Base-by-base conservation (phyloP, 2,113 vertebrate genomes). In the Formicarius rufipectus region DNA sequence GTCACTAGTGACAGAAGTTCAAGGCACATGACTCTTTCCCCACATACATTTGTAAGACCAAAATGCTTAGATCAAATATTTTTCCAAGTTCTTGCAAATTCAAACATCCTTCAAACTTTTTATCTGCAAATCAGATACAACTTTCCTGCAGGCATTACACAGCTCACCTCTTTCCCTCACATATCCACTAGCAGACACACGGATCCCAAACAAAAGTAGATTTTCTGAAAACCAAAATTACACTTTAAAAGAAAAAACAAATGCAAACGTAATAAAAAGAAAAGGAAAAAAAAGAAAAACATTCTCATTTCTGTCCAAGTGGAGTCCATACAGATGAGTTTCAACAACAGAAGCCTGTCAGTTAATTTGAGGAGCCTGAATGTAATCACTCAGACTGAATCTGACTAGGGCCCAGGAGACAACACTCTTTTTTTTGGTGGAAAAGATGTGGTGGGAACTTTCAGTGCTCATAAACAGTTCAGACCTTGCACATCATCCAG, bases 401-500 rank as follows among this genome's bases (percentile, higher is more conserved):
- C 39, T 71, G 33, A 62, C 6, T 14, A 59, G 8, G 35, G 64
- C 2, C 0, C 30, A 67, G 31, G 12, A 78, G 39, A 40, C 18
- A 78, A 81, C 15, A 8, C 21, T 58, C 27, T 84, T 56, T 50
- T 7, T 84, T 56, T 50, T 7, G 28, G 31, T 78, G 52, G 25
- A 58, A 79, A 88, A 89, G 50, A 37, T 7, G 9, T 8, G 35
- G 50, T 6, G 3, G 55, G 14, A 91, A 50, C 19, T 78, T 66
- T 1, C 87, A 28, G 37, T 8, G 42, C 30, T 47, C n/a, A 71
- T 31, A 47, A 53, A 45, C 0, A 0, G 14, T 74, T 53, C 62
- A 0, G 1, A 50, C 25, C 33, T 35, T 50, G 25, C 44, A 19
- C 1, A 1, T 67, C 50, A 52, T 23, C 23, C 1, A 6, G 27